phyloP scores from a whole-genome alignment of 2,797 vertebrate genomes.

The Melanotaenia pygmaea region DNA sequence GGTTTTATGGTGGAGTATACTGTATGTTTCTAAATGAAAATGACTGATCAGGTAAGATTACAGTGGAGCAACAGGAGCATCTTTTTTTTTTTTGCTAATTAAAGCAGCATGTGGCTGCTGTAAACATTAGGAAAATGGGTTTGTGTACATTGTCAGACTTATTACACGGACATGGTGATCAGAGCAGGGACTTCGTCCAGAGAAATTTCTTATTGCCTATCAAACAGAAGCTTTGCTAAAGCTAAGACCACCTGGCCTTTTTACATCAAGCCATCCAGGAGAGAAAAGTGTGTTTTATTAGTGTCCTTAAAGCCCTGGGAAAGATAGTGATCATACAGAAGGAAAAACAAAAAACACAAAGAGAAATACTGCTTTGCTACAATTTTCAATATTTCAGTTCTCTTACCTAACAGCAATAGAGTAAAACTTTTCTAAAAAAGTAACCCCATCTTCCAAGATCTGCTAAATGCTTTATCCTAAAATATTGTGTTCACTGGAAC shows the following conservation, averaged over 20 bases:
- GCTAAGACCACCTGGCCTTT: conserved; percentile 22
- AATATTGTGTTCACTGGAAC: conserved; percentile 43
- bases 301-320: conserved; percentile 9
- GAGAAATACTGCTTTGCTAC: conserved; percentile 20
- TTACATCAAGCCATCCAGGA: conserved; percentile 7
- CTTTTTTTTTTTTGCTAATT: conserved; percentile 69
- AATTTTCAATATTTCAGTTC: conserved; percentile 33
- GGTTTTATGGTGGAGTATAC: conserved; percentile 41
- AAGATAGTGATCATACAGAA: conserved; percentile 1
- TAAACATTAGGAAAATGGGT: conserved; percentile 69
- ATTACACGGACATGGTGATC: conserved; percentile 65
- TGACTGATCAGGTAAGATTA: conserved; percentile 72
- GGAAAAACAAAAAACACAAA: conserved; percentile 13
- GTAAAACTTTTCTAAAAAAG: conserved; percentile 47
- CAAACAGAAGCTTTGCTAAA: conserved; percentile 43
- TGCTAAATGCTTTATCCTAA: conserved; percentile 64
- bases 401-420: conserved; percentile 48
- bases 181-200: conserved; percentile 46
- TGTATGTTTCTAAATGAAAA: conserved; percentile 57
- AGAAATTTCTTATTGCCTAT: conserved; percentile 48
- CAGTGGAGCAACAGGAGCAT: conserved; percentile 55
- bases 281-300: conserved; percentile 1
- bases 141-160: conserved; percentile 65
- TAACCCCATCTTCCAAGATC: conserved; percentile 48
- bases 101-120: conserved; percentile 64